phyloP scores from a whole-genome alignment of 2,797 vertebrate species.

The Melanotaenia parkinsoni region DNA sequence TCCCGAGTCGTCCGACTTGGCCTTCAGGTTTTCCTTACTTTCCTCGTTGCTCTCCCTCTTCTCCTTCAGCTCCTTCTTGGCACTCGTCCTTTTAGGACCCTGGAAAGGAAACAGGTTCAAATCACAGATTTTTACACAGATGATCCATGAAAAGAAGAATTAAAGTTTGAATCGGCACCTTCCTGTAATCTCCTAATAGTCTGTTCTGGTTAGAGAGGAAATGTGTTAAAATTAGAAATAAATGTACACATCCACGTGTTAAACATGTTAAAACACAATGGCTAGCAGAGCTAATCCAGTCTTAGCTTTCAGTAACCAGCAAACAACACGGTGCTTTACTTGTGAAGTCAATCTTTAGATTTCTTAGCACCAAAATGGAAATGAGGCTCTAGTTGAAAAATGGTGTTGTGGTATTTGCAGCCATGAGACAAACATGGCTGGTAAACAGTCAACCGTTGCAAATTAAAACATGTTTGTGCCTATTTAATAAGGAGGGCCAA shows the following conservation, averaged over 20 bases:
- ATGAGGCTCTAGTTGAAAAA: not conserved
- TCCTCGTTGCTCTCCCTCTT: constrained; percentile 91
- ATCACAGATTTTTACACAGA: not conserved
- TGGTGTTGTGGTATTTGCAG: not conserved
- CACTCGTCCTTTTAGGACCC: constrained; percentile 84
- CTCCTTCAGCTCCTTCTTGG: constrained; percentile 92
- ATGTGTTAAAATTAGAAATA: not conserved
- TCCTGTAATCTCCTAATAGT: not conserved
- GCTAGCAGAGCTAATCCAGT: not conserved
- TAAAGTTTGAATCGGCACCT: not conserved
- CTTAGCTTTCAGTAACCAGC: not conserved
- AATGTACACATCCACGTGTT: not conserved
- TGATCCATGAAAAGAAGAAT: not conserved
- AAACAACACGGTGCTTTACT: not conserved
- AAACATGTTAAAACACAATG: not conserved
- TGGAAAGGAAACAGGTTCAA: constrained; percentile 50
- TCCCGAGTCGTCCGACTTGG: constrained; percentile 95
- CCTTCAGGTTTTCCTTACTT: constrained; percentile 95
- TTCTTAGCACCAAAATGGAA: not conserved
- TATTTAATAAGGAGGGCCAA: too few species aligned
- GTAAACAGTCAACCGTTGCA: too few species aligned
- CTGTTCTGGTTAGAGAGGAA: not conserved
- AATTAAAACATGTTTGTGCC: too few species aligned
- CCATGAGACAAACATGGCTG: too few species aligned
- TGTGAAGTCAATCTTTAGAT: not conserved